Evolutionary conservation across 2,113 vertebrate genomes (phyloP).

Genomic region (Cariama cristata): DNA sequence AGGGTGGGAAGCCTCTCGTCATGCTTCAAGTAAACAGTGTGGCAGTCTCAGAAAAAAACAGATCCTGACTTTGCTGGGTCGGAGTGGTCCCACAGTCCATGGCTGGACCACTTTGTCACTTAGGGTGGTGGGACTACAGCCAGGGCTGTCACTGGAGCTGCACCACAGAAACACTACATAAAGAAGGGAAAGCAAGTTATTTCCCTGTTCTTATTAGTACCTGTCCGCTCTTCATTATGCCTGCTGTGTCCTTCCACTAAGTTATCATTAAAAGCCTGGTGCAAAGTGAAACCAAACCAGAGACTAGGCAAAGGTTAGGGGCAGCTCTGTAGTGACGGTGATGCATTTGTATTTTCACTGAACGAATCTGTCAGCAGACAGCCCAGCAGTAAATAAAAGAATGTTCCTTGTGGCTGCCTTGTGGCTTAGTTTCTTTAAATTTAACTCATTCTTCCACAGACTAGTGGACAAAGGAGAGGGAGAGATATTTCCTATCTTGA

Average conservation of each 20-base stretch:
- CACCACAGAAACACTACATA: fast-evolving
- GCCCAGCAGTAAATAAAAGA: not conserved
- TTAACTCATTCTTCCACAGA: not conserved
- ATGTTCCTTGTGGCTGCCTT: not conserved
- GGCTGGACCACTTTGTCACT: not conserved
- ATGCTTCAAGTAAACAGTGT: not conserved
- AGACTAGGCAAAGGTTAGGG: not conserved
- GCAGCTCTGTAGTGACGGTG: not conserved
- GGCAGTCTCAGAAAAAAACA: not conserved
- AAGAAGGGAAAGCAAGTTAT: not conserved
- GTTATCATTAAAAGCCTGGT: not conserved
- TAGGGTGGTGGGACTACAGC: not conserved
- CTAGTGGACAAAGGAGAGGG: not conserved
- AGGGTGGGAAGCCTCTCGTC: not conserved
- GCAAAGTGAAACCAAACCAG: fast-evolving
- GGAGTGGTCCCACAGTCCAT: fast-evolving
- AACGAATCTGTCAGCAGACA: fast-evolving
- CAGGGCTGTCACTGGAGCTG: not conserved
- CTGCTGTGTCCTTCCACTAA: not conserved
- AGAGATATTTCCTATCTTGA: too few relatives aligned
- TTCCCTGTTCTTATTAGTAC: not conserved
- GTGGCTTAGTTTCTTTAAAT: not conserved
- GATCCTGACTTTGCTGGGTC: not conserved
- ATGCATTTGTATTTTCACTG: fast-evolving
- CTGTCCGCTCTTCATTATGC: not conserved